These are phyloP conservation scores for Bovichtus variegatus DNA, from an alignment of 2,797 vertebrate species.

Conservation along the genomic window DNA sequence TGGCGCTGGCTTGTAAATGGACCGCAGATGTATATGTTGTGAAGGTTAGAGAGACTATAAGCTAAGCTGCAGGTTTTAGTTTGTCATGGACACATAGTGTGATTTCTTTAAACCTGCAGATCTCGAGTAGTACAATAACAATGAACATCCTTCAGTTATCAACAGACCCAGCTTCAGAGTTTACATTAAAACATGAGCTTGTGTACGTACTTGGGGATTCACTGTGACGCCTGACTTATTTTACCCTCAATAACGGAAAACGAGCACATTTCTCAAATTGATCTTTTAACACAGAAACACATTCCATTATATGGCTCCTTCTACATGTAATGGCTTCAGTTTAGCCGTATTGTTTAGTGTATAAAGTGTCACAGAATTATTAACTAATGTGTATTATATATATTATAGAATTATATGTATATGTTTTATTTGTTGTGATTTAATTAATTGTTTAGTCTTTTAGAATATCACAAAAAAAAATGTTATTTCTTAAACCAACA, in stretches of 20 bases:
- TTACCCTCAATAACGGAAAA: not conserved
- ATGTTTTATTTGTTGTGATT: too few relatives aligned
- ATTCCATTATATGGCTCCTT: not conserved
- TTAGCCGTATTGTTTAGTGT: not conserved
- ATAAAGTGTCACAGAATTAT: not conserved
- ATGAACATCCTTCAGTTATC: not conserved
- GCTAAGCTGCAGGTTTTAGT: not conserved
- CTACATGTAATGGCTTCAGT: not conserved
- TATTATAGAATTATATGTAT: too few relatives aligned
- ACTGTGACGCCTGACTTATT: not conserved
- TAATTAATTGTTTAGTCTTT: not conserved
- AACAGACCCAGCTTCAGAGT: not conserved
- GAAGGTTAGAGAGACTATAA: conserved; percentile 21
- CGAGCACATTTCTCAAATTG: not conserved
- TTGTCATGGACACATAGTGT: not conserved
- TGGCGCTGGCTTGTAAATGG: conserved; percentile 35
- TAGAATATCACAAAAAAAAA: not conserved
- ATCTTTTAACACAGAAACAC: not conserved
- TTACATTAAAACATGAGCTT: not conserved
- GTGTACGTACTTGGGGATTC: too few relatives aligned
- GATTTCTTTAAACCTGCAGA: not conserved
- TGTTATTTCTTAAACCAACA: too few relatives aligned
- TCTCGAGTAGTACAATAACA: not conserved
- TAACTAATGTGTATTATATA: not conserved
- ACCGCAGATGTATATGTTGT: conserved; percentile 31